These are phyloP conservation scores for Zaprionus lachaisei DNA, from an alignment of 1,140 invertebrate genomes.

Conservation along the genomic window DNA sequence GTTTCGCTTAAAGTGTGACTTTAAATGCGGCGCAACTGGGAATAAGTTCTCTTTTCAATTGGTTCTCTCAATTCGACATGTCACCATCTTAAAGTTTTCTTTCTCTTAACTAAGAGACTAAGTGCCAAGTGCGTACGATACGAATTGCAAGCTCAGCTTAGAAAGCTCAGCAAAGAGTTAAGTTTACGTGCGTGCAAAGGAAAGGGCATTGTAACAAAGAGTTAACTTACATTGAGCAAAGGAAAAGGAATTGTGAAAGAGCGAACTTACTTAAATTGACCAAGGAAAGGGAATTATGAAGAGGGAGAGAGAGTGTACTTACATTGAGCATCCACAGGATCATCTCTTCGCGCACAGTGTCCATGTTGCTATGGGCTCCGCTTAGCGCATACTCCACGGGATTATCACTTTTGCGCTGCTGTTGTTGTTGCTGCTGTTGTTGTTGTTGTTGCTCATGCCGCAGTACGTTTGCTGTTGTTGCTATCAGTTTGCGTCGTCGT, in stretches of 20 bases:
- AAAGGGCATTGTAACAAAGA: too few species aligned
- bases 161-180: too few species aligned
- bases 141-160: too few species aligned
- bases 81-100: too few species aligned
- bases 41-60: background rate
- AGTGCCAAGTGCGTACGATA: too few species aligned
- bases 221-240: too few species aligned
- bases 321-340: conserved; percentile 72
- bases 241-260: too few species aligned
- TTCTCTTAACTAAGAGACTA: too few species aligned
- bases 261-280: too few species aligned
- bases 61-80: background rate
- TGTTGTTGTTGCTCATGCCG: conserved; percentile 20
- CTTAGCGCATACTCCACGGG: conserved; percentile 68
- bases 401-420: conserved; percentile 61
- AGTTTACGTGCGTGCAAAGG: too few species aligned
- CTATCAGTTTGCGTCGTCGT: conserved; percentile 23
- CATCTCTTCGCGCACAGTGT: conserved; percentile 70
- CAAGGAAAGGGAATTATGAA: background rate
- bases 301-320: conserved; percentile 39
- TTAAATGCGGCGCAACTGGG: background rate
- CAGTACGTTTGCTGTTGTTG: conserved; percentile 34
- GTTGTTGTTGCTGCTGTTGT: conserved; percentile 17
- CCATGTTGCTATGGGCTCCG: conserved; percentile 64
- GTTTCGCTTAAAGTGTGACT: conserved; percentile 20